Conservation (phyloP, 2,888 invertebrate genomes). For the Lasius fuliginosus region DNA sequence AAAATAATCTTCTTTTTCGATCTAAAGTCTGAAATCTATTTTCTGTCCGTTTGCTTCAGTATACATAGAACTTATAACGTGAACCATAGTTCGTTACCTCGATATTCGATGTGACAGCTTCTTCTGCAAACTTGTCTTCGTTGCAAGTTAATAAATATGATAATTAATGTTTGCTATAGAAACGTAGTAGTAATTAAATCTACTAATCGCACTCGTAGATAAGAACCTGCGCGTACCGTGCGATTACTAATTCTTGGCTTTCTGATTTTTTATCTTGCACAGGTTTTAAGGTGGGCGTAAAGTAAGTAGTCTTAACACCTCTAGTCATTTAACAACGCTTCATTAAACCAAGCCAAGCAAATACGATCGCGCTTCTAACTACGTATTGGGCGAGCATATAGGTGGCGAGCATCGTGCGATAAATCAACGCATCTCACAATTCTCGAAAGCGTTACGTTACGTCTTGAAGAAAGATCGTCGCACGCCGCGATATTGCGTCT, state of each 20-base stretch:
- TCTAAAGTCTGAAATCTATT: neutral
- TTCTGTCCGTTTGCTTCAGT: conserved; percentile 19
- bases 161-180: conserved; percentile 39
- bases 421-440: conserved; percentile 43
- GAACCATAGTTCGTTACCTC: neutral
- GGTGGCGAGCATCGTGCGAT: conserved; percentile 50
- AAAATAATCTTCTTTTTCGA: neutral
- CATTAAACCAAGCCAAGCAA: conserved; percentile 76
- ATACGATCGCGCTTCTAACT: conserved; percentile 75
- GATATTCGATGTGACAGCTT: conserved; percentile 23
- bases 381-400: conserved; percentile 71
- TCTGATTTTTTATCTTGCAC: conserved; percentile 76
- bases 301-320: conserved; percentile 82
- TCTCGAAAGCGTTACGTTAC: conserved; percentile 19
- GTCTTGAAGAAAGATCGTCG: conserved; percentile 17
- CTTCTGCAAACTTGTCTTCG: neutral
- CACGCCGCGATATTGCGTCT: conserved; percentile 33
- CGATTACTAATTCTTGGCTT: conserved; percentile 74
- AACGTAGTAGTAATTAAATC: conserved; percentile 43
- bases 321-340: conserved; percentile 84
- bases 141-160: conserved; percentile 32
- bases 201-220: conserved; percentile 51
- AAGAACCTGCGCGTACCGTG: conserved; percentile 34
- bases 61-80: neutral
- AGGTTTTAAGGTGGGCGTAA: conserved; percentile 80